Evolutionary conservation across 1,140 invertebrate genomes (phyloP).

Genomic region (Drosophila triauraria): DNA sequence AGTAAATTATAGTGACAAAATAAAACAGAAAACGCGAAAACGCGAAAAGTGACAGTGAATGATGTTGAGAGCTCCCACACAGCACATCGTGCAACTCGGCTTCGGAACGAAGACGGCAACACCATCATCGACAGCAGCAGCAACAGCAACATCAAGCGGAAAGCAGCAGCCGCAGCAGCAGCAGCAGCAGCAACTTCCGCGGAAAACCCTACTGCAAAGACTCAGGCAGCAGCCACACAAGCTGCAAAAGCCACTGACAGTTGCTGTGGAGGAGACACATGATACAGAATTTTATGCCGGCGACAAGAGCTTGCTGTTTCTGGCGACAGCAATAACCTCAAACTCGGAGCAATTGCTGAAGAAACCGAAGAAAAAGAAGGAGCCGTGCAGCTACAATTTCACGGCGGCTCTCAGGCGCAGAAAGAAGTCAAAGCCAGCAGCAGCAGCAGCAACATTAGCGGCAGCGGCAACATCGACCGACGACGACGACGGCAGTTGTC

Average conservation of each 20-base stretch:
- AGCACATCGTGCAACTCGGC: slow-evolving; percentile 79
- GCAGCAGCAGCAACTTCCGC: slow-evolving; percentile 38
- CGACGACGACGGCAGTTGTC: slow-evolving; percentile 55
- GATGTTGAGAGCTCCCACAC: slow-evolving; percentile 82
- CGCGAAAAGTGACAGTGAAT: slow-evolving; percentile 79
- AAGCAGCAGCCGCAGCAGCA: slow-evolving; percentile 21
- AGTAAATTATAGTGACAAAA: slow-evolving; percentile 39
- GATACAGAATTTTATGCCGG: slow-evolving; percentile 66
- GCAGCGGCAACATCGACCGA: slow-evolving; percentile 35
- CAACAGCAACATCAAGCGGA: slow-evolving; percentile 15
- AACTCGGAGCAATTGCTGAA: slow-evolving; percentile 42
- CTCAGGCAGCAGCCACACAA: slow-evolving; percentile 66
- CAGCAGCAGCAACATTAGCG: slow-evolving; percentile 9
- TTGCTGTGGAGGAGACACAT: slow-evolving; percentile 8
- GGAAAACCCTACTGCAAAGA: slow-evolving; percentile 64
- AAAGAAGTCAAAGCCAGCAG: slow-evolving; percentile 64
- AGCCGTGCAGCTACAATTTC: slow-evolving; percentile 65
- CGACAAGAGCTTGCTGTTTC: slow-evolving; percentile 56
- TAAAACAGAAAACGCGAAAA: slow-evolving; percentile 24
- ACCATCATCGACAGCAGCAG: slow-evolving; percentile 18
- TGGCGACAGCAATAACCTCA: slow-evolving; percentile 42
- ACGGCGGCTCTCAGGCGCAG: slow-evolving; percentile 65
- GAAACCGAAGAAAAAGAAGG: slow-evolving; percentile 67
- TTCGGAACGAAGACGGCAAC: slow-evolving; percentile 59
- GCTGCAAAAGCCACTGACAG: slow-evolving; percentile 23